Conservation (phyloP, 1,140 invertebrate species). For the Drosophila pachea region DNA sequence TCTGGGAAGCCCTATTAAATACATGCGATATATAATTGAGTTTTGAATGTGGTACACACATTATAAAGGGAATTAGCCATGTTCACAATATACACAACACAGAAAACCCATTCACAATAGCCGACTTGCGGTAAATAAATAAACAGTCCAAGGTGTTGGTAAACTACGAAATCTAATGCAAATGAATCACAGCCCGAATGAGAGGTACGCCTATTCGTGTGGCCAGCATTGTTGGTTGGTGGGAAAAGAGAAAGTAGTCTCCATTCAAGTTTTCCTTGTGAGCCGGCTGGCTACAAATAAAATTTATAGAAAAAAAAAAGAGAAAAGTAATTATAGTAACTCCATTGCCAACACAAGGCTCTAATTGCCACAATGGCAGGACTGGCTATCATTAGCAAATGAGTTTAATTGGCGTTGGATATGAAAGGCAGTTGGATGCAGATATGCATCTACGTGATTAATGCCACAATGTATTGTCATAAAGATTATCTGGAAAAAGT, state of each 20-base stretch:
- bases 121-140: conserved; percentile 2
- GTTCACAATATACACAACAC: conserved; percentile 44
- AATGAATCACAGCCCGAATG: conserved; percentile 37
- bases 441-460: background rate
- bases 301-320: background rate
- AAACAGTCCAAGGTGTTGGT: conserved; percentile 13
- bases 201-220: background rate
- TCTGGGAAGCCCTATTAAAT: conserved; percentile 36
- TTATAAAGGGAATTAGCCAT: conserved; percentile 49
- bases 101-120: conserved; percentile 16
- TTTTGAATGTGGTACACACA: conserved; percentile 51
- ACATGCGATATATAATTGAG: conserved; percentile 73
- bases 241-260: background rate
- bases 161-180: conserved; percentile 14
- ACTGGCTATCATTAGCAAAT: conserved; percentile 9
- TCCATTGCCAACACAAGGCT: background rate
- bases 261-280: no score
- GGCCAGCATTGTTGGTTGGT: background rate
- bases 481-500: background rate
- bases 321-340: background rate
- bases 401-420: conserved; percentile 1
- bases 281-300: no score
- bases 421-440: background rate
- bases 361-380: conserved; percentile 1
- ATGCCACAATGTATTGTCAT: background rate